Evolutionary conservation across 2,888 invertebrate species (phyloP).

Genomic region (Linyphia triangularis): DNA sequence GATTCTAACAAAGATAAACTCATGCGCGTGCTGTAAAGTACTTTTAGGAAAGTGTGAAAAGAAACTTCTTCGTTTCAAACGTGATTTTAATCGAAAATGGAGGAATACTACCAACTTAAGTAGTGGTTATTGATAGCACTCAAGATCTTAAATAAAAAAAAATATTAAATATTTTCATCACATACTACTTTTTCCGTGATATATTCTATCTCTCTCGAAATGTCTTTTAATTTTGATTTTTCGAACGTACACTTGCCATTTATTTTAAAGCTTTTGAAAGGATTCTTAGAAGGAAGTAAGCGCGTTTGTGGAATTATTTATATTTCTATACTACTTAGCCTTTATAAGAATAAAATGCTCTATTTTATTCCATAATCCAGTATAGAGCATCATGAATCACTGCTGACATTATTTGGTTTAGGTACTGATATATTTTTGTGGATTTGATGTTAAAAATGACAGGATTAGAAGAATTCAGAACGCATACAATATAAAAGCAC

Average conservation of each 20-base stretch:
- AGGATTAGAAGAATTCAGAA: too few relatives aligned
- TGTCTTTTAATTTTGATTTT: conserved; percentile 10
- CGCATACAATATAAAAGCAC: too few relatives aligned
- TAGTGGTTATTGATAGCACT: conserved; percentile 20
- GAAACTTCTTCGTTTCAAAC: neutral
- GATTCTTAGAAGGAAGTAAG: neutral
- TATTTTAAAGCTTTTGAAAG: conserved; percentile 2
- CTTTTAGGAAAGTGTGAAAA: neutral
- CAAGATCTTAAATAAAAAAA: neutral
- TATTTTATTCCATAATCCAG: neutral
- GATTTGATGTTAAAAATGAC: too few relatives aligned
- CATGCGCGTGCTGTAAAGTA: neutral
- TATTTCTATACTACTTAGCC: neutral
- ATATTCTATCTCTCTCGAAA: neutral
- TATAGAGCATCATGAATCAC: neutral
- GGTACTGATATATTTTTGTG: neutral
- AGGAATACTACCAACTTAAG: neutral
- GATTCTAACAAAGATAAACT: conserved; percentile 27
- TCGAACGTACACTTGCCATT: neutral
- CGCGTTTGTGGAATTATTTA: neutral
- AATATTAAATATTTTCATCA: conserved; percentile 29
- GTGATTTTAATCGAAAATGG: conserved; percentile 23
- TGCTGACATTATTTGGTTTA: neutral
- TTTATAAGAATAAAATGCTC: neutral
- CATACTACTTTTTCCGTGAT: neutral